Evolutionary conservation across 2,797 vertebrate species (phyloP).

Genomic region (Catostomus latipinnis): DNA sequence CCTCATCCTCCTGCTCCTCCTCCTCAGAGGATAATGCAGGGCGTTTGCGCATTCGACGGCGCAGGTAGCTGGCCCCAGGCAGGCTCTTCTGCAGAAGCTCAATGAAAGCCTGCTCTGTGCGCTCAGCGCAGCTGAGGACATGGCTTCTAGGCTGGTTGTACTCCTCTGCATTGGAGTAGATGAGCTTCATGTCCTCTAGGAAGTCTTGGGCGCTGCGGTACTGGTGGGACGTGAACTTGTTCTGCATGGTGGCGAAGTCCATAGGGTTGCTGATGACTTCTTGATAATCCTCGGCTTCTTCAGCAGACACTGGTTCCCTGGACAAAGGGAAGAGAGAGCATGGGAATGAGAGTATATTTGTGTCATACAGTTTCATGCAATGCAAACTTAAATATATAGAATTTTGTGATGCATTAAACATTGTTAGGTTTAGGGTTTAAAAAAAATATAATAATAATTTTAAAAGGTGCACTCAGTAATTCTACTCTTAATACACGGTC

Average conservation of each 20-base stretch:
- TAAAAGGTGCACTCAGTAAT: too few species aligned
- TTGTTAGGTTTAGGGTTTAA: too few species aligned
- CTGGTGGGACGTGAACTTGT: conserved; percentile 84
- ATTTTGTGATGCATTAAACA: too few species aligned
- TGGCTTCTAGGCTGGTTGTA: conserved; percentile 92
- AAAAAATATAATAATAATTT: too few species aligned
- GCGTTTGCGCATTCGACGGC: conserved; percentile 77
- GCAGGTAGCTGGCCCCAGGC: conserved; percentile 87
- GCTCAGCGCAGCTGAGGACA: conserved; percentile 87
- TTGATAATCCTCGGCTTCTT: conserved; percentile 93
- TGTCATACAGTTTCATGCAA: too few species aligned
- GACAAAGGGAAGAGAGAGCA: background rate
- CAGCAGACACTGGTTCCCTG: conserved; percentile 92
- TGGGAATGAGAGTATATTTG: background rate
- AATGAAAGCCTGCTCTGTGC: conserved; percentile 90
- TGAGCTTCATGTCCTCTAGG: conserved; percentile 90
- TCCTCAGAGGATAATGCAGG: conserved; percentile 40
- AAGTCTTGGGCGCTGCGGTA: conserved; percentile 92
- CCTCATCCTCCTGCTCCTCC: conserved; percentile 62
- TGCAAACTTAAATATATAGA: too few species aligned
- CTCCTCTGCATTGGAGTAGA: conserved; percentile 93
- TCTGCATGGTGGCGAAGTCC: conserved; percentile 96
- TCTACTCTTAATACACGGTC: too few species aligned
- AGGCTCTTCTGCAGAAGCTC: conserved; percentile 93
- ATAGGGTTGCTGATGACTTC: conserved; percentile 92